These are phyloP conservation scores for Porites lobata DNA, from an alignment of 92 coral and sea anemone genomes.

Conservation along the genomic window DNA sequence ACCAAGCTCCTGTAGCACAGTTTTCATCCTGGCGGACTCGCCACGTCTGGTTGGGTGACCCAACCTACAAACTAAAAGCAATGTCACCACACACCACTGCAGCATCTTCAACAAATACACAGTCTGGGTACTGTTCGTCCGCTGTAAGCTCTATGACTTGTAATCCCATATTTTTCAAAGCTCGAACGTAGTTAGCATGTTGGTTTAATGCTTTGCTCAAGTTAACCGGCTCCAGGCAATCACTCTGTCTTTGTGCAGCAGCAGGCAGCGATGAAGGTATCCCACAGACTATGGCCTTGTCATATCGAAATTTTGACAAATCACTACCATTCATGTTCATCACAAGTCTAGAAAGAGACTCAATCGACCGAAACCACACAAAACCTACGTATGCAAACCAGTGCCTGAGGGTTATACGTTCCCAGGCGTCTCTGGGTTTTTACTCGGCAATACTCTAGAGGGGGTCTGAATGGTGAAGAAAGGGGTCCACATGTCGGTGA, in stretches of 20 bases:
- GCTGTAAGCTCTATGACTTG: slow-evolving; percentile 77
- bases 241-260: slow-evolving; percentile 76
- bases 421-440: too few species aligned
- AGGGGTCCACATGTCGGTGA: too few species aligned
- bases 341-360: background rate
- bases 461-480: too few species aligned
- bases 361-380: too few species aligned
- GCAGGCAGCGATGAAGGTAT: slow-evolving; percentile 86
- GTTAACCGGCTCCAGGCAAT: slow-evolving; percentile 67
- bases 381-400: too few species aligned
- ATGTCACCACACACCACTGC: slow-evolving; percentile 86
- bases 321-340: background rate
- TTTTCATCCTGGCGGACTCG: slow-evolving; percentile 75
- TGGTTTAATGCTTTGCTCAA: slow-evolving; percentile 81
- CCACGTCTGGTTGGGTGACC: slow-evolving; percentile 89
- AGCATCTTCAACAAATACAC: slow-evolving; percentile 94
- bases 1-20: slow-evolving; percentile 66
- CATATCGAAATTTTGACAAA: slow-evolving; percentile 61
- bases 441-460: too few species aligned
- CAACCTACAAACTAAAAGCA: slow-evolving; percentile 74
- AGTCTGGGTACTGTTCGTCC: slow-evolving; percentile 86
- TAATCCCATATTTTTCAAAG: slow-evolving; percentile 84
- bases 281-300: slow-evolving; percentile 87
- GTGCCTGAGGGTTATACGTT: too few species aligned
- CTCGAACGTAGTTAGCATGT: slow-evolving; percentile 68